A percentile compares a stretch with the other conserved stretches of the same genome.
phyloP scores from a whole-genome alignment of 1,140 invertebrate genomes.

The Diorhabda sublineata region DNA sequence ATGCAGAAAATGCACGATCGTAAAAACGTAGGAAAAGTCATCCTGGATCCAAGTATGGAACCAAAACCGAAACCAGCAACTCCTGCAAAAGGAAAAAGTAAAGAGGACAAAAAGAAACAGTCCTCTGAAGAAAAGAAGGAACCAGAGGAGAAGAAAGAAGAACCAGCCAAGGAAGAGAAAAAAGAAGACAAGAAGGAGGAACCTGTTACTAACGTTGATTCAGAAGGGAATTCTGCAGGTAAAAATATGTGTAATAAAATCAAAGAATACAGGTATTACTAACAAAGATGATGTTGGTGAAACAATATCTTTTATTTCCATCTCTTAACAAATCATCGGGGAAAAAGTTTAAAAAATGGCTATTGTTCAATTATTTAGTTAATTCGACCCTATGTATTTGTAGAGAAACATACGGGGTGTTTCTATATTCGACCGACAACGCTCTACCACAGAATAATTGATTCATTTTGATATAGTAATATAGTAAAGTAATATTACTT shows the following conservation, averaged over 20 bases:
- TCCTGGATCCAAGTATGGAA: slow-evolving; percentile 74
- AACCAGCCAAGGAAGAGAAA: slow-evolving; percentile 55
- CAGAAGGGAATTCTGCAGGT: slow-evolving; percentile 52
- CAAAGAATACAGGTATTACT: slow-evolving; percentile 26
- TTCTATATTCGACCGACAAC: too few relatives aligned
- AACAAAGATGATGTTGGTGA: neutral
- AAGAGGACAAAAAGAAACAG: slow-evolving; percentile 69
- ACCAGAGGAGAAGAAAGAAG: slow-evolving; percentile 58
- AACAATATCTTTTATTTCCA: too few relatives aligned
- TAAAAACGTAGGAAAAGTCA: slow-evolving; percentile 85
- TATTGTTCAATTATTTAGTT: too few relatives aligned
- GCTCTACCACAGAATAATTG: too few relatives aligned
- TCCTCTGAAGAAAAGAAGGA: slow-evolving; percentile 66
- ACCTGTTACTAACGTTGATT: slow-evolving; percentile 53
- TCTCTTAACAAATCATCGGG: too few relatives aligned
- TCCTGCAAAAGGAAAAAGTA: slow-evolving; percentile 68
- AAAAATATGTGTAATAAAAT: slow-evolving; percentile 28
- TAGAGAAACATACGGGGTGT: too few relatives aligned
- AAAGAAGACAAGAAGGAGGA: slow-evolving; percentile 55
- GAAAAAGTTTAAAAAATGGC: too few relatives aligned
- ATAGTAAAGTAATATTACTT: too few relatives aligned
- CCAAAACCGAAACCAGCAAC: slow-evolving; percentile 74
- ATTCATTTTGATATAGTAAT: too few relatives aligned
- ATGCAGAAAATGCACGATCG: slow-evolving; percentile 91
- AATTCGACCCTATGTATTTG: too few relatives aligned